Percentiles rank a stretch among this genome's conserved stretches.
Evolutionary conservation across 2,888 invertebrate species (phyloP).

Genomic region (Drosophila affinis): DNA sequence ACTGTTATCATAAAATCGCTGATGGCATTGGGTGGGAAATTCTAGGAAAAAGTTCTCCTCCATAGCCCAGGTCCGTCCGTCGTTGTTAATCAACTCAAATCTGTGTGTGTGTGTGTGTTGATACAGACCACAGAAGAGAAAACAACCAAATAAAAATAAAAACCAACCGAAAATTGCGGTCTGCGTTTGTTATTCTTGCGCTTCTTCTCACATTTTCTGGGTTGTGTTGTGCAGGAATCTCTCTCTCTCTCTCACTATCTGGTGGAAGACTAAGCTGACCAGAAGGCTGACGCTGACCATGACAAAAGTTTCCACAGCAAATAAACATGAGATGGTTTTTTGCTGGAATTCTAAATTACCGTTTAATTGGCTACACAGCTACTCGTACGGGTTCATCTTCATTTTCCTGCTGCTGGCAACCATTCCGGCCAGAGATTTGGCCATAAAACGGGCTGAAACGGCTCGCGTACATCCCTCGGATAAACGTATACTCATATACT

Average conservation of each 20-base stretch:
- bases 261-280: not conserved
- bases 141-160: not conserved
- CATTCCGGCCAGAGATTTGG: conserved; percentile 7
- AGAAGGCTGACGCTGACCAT: conserved; percentile 10
- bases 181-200: not conserved
- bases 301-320: conserved; percentile 35
- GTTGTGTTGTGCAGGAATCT: not conserved
- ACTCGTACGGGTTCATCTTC: conserved; percentile 15
- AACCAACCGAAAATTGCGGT: not conserved
- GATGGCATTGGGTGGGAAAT: not conserved
- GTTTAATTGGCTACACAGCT: conserved; percentile 43
- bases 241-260: too few relatives aligned
- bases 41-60: not conserved
- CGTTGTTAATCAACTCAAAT: not conserved
- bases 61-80: not conserved
- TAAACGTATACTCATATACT: not conserved
- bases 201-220: not conserved
- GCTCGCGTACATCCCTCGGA: conserved; percentile 1
- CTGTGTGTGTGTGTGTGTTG: not conserved
- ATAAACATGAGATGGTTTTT: conserved; percentile 46
- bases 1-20: not conserved
- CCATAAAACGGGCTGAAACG: conserved; percentile 35
- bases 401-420: not conserved
- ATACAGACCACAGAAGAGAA: not conserved
- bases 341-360: conserved; percentile 39